These are phyloP conservation scores for Tetanocera ferruginea DNA, from an alignment of 2,888 invertebrate species.

Conservation along the genomic window DNA sequence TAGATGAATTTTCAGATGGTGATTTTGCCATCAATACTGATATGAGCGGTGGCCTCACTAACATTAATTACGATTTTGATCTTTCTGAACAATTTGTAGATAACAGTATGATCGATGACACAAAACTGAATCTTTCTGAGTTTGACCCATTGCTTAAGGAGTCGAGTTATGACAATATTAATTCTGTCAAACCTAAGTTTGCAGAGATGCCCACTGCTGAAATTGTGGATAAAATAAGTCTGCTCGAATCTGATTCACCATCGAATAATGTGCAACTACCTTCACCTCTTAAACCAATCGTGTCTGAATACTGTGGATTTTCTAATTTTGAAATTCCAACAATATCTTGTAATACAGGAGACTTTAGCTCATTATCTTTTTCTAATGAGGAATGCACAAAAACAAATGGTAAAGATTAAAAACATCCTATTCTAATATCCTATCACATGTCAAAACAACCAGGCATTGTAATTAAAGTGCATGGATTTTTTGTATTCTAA, in stretches of 20 bases:
- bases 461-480: too few relatives aligned
- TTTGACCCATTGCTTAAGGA: conserved; percentile 66
- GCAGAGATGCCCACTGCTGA: conserved; percentile 18
- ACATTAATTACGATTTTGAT: conserved; percentile 83
- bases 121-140: conserved; percentile 66
- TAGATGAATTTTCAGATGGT: conserved; percentile 71
- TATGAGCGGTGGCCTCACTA: conserved; percentile 75
- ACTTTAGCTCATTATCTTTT: conserved; percentile 66
- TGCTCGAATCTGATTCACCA: conserved; percentile 67
- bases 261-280: conserved; percentile 72
- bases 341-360: conserved; percentile 77
- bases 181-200: not conserved
- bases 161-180: not conserved
- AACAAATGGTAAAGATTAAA: not conserved
- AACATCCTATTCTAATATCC: too few relatives aligned
- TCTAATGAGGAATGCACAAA: not conserved
- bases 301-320: conserved; percentile 74
- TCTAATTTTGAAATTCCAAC: conserved; percentile 76
- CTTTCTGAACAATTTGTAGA: conserved; percentile 81
- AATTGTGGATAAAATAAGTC: conserved; percentile 48
- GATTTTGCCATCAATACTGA: conserved; percentile 72
- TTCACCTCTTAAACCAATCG: conserved; percentile 73
- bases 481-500: too few relatives aligned
- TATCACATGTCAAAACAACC: too few relatives aligned
- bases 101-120: conserved; percentile 76